Evolutionary conservation across 2,113 vertebrate species (phyloP).

Genomic region (Anser brachyrhynchus): DNA sequence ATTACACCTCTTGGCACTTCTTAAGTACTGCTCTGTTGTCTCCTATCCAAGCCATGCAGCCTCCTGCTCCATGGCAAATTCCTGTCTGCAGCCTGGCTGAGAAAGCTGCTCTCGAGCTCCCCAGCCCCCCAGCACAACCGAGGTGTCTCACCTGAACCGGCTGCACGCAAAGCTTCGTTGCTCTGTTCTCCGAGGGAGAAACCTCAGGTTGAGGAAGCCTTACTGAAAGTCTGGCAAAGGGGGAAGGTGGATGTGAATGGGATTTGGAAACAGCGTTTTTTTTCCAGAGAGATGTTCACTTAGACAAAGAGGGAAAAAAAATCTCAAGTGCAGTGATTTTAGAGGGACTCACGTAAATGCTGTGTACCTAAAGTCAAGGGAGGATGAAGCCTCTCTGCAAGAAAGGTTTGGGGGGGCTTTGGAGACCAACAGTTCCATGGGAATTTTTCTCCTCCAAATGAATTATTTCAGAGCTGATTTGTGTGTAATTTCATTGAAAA

Average conservation of each 20-base stretch:
- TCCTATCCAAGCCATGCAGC: background rate
- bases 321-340: background rate
- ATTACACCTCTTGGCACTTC: background rate
- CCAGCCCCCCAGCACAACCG: background rate
- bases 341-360: background rate
- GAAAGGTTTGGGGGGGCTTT: background rate
- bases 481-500: background rate
- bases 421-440: background rate
- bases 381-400: background rate
- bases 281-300: background rate
- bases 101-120: background rate
- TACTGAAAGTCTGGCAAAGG: background rate
- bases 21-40: background rate
- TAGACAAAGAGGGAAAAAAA: background rate
- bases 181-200: background rate
- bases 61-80: rapidly evolving
- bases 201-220: background rate
- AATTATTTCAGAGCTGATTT: background rate
- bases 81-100: background rate
- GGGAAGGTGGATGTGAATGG: background rate
- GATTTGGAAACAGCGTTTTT: background rate
- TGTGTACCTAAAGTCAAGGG: background rate
- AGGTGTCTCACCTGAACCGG: background rate
- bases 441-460: background rate
- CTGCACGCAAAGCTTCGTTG: background rate